phyloP scores from a whole-genome alignment of 2,888 invertebrate species.

The Leptothorax acervorum region DNA sequence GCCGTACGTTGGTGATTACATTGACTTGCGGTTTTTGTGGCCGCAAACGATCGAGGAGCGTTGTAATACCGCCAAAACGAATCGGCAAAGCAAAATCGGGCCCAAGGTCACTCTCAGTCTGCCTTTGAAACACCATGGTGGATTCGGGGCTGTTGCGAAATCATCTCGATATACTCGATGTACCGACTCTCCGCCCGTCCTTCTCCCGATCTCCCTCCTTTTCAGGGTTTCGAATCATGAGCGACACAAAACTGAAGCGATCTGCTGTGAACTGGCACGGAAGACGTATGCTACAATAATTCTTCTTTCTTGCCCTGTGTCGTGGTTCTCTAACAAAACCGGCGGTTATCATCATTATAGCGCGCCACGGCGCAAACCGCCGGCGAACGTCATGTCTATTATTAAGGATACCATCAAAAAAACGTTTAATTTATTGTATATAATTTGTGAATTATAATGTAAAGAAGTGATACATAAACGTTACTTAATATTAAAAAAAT shows the following conservation, averaged over 20 bases:
- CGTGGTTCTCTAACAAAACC: conserved; percentile 56
- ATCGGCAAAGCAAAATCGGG: conserved; percentile 79
- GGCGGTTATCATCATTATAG: conserved; percentile 16
- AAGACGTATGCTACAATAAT: conserved; percentile 58
- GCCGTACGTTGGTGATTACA: background rate
- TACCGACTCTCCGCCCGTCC: background rate
- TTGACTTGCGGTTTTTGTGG: conserved; percentile 6
- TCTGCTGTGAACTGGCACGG: conserved; percentile 21
- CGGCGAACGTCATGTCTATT: conserved; percentile 32
- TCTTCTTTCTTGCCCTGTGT: conserved; percentile 69
- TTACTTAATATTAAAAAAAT: background rate
- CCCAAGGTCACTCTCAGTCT: conserved; percentile 78
- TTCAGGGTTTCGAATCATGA: conserved; percentile 8
- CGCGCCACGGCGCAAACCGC: background rate
- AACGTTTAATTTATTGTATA: background rate
- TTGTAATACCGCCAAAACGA: conserved; percentile 80
- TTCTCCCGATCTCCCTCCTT: background rate
- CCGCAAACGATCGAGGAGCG: conserved; percentile 2
- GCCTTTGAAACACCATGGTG: conserved; percentile 59
- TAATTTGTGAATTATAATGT: conserved; percentile 4
- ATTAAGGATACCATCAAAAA: background rate
- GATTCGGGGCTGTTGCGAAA: conserved; percentile 65
- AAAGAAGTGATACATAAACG: background rate
- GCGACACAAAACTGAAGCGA: conserved; percentile 6
- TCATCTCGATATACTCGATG: conserved; percentile 40